Conservation (phyloP, 23 tunicate genomes). For the Halocynthia aurantium region DNA sequence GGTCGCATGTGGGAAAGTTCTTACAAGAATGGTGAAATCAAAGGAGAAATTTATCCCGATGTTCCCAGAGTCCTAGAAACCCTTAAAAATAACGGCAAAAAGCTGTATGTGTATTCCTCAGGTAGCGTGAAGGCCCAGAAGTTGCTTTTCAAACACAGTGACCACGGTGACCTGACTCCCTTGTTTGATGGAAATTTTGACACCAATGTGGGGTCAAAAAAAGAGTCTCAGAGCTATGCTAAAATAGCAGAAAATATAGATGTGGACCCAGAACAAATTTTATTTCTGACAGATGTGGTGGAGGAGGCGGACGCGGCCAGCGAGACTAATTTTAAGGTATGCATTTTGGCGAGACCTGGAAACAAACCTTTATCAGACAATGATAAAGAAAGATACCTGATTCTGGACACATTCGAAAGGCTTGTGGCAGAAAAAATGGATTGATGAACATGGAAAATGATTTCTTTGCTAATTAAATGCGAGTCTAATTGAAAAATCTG, state of each 20-base stretch:
- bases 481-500: no score
- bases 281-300: constrained; percentile 65
- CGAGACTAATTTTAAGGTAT: constrained; percentile 26
- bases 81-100: constrained; percentile 18
- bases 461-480: no score
- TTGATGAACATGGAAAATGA: no score
- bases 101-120: constrained; percentile 63
- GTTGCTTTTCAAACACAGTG: constrained; percentile 43
- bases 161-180: constrained; percentile 35
- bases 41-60: constrained; percentile 52
- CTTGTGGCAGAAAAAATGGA: background rate
- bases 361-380: constrained; percentile 30
- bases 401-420: constrained; percentile 3
- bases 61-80: constrained; percentile 25
- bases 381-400: background rate
- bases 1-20: constrained; percentile 62
- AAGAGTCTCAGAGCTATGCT: constrained; percentile 30
- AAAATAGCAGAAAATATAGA: constrained; percentile 36
- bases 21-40: constrained; percentile 33
- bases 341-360: constrained; percentile 62
- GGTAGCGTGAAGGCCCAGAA: constrained; percentile 79
- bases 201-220: constrained; percentile 55
- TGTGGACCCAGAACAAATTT: constrained; percentile 24
- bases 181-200: constrained; percentile 54
- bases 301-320: constrained; percentile 68